Conservation (phyloP, 1,140 invertebrate species). For the Probaryconus sp. region DNA sequence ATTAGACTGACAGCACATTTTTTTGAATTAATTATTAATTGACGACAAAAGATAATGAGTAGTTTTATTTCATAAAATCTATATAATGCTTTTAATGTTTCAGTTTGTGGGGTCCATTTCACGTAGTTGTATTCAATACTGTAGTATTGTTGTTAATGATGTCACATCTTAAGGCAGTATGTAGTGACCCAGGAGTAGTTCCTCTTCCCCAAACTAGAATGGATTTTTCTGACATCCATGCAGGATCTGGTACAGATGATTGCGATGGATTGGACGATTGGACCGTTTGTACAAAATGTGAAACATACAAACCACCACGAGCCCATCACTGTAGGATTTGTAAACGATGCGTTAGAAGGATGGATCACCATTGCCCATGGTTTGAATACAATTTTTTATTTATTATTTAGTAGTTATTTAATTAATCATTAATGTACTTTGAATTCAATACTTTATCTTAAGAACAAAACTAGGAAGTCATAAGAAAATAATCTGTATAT, state of each 20-base stretch:
- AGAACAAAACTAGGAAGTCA: too few relatives aligned
- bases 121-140: slow-evolving; percentile 90
- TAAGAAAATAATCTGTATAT: too few relatives aligned
- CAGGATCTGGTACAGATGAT: slow-evolving; percentile 73
- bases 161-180: slow-evolving; percentile 90
- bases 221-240: slow-evolving; percentile 92
- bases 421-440: too few relatives aligned
- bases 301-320: slow-evolving; percentile 89
- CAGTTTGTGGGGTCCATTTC: slow-evolving; percentile 91
- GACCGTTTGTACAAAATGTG: slow-evolving; percentile 91
- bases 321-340: slow-evolving; percentile 95
- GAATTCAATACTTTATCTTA: too few relatives aligned
- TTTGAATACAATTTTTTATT: slow-evolving; percentile 62
- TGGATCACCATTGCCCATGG: slow-evolving; percentile 96
- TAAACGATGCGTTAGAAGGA: slow-evolving; percentile 89
- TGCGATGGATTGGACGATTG: slow-evolving; percentile 84
- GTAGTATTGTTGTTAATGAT: slow-evolving; percentile 87
- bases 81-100: slow-evolving; percentile 65
- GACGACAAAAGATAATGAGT: too few relatives aligned
- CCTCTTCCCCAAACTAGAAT: slow-evolving; percentile 88
- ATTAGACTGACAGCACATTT: slow-evolving; percentile 1
- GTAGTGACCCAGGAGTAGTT: slow-evolving; percentile 93
- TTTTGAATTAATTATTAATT: too few relatives aligned
- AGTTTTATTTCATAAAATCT: neutral
- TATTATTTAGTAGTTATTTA: too few relatives aligned